Conservation (phyloP, 2,113 vertebrate genomes). For the Cryptoleucopteryx plumbea region DNA sequence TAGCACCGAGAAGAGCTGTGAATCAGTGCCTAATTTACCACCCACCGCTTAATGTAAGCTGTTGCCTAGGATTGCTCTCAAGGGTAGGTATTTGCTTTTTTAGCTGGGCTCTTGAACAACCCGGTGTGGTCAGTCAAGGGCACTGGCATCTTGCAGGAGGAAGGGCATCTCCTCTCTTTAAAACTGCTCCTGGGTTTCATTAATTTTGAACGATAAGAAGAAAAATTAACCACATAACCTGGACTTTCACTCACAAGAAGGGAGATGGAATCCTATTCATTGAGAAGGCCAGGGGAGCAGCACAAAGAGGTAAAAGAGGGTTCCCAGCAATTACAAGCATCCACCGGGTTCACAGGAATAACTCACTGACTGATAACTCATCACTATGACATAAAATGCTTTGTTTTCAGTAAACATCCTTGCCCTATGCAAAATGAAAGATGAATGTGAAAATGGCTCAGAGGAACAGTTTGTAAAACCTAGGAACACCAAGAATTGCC, state of each 20-base stretch:
- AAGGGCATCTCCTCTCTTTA: background rate
- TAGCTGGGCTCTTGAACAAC: background rate
- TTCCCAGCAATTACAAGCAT: background rate
- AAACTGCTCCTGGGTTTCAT: background rate
- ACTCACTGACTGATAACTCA: background rate
- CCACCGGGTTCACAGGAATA: background rate
- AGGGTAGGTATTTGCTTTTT: background rate
- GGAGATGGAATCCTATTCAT: background rate
- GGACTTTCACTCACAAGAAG: background rate
- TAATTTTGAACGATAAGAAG: background rate
- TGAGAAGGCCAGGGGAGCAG: background rate
- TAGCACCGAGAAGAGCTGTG: background rate
- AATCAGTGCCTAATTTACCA: slow-evolving; percentile 9
- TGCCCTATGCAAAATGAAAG: background rate
- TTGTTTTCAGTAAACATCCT: background rate
- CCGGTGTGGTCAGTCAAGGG: background rate
- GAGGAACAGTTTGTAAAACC: background rate
- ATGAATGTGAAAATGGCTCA: background rate
- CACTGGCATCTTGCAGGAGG: background rate
- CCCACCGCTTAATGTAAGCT: background rate
- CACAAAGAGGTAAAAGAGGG: background rate
- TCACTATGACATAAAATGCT: background rate
- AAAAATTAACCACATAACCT: background rate
- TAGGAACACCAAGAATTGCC: background rate
- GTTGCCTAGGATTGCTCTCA: background rate